Conservation (phyloP, 1,140 invertebrate genomes). For the Gonioctena quinquepunctata region DNA sequence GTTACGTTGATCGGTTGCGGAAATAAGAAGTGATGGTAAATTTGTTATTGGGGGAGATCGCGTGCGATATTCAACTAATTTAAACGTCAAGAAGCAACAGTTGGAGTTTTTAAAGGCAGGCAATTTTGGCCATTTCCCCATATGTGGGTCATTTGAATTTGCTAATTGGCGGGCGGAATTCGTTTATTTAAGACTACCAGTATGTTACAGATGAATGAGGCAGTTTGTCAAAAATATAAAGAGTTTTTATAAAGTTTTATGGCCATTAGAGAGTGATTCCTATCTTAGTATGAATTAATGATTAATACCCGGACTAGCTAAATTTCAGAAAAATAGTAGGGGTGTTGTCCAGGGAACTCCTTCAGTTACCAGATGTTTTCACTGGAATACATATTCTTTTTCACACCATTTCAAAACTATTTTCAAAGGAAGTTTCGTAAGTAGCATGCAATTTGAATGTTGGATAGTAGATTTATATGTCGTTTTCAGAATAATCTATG, state of each 20-base stretch:
- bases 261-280: background rate
- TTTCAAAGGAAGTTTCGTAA: too few species aligned
- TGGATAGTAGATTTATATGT: too few species aligned
- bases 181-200: constrained; percentile 7
- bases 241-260: background rate
- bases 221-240: background rate
- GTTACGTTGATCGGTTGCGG: background rate
- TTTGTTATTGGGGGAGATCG: constrained; percentile 22
- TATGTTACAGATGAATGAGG: background rate
- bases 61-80: constrained; percentile 21
- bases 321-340: too few species aligned
- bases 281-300: background rate
- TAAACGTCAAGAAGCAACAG: constrained; percentile 19
- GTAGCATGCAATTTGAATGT: too few species aligned
- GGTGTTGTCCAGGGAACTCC: too few species aligned
- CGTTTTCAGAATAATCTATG: too few species aligned
- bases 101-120: constrained; percentile 20
- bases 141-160: constrained; percentile 21
- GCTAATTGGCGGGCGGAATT: constrained; percentile 17
- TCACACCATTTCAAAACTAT: too few species aligned
- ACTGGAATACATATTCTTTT: too few species aligned
- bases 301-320: too few species aligned
- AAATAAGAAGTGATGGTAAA: constrained; percentile 2
- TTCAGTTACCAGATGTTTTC: too few species aligned
- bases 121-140: constrained; percentile 3